These are phyloP conservation scores for Andrena praecox DNA, from an alignment of 2,888 invertebrate species.

Conservation along the genomic window DNA sequence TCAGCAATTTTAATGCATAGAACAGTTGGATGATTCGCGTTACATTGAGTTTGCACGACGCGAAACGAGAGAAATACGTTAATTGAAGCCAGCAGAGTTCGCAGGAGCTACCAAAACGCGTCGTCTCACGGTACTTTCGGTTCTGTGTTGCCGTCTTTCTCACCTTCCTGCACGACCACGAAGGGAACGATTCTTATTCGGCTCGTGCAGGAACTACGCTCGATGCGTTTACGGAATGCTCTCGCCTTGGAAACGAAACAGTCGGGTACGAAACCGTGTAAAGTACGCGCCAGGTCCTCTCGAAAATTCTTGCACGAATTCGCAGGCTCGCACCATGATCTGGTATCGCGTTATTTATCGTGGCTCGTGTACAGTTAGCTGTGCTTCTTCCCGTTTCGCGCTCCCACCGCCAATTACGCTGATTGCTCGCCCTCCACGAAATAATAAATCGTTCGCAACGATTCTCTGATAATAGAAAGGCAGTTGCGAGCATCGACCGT, in stretches of 20 bases:
- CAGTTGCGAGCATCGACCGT: not conserved
- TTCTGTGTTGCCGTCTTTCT: not conserved
- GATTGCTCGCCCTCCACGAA: slow-evolving; percentile 42
- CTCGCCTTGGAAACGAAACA: slow-evolving; percentile 38
- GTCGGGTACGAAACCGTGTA: not conserved
- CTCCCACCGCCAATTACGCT: slow-evolving; percentile 47
- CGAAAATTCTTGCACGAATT: slow-evolving; percentile 40
- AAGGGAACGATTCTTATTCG: slow-evolving; percentile 55
- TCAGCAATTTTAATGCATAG: too few relatives aligned
- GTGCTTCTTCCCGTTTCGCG: slow-evolving; percentile 37
- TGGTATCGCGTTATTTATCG: slow-evolving; percentile 46
- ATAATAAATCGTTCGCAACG: slow-evolving; percentile 36
- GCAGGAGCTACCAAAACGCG: too few relatives aligned
- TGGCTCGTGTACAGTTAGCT: slow-evolving; percentile 9
- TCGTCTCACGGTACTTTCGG: too few relatives aligned
- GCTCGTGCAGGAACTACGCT: slow-evolving; percentile 65
- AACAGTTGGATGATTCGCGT: too few relatives aligned
- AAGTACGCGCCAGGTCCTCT: slow-evolving; percentile 7
- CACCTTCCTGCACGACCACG: not conserved
- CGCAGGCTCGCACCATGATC: slow-evolving; percentile 23
- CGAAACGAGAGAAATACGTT: too few relatives aligned
- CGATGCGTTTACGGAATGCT: slow-evolving; percentile 67
- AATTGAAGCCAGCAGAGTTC: too few relatives aligned
- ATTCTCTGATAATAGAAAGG: slow-evolving; percentile 14
- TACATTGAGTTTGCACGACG: too few relatives aligned